A percentile compares a stretch with the other conserved stretches of the same genome.
Evolutionary conservation across 1,140 invertebrate species (phyloP).

Genomic region (Diachasma alloeum): DNA sequence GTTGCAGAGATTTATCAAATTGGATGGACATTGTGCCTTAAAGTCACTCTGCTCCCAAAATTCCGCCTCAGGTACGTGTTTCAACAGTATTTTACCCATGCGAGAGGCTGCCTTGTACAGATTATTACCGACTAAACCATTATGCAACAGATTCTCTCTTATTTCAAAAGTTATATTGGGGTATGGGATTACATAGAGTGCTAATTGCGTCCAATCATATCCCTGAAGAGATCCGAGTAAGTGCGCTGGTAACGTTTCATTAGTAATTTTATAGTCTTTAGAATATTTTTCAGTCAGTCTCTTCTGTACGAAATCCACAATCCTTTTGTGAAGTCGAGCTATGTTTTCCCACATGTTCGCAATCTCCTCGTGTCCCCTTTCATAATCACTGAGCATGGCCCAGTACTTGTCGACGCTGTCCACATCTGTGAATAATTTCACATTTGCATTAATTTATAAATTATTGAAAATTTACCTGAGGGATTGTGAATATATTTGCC

Average conservation of each 20-base stretch:
- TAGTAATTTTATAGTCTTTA: slow-evolving; percentile 40
- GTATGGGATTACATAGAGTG: slow-evolving; percentile 66
- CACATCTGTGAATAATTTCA: slow-evolving; percentile 1
- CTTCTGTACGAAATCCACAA: slow-evolving; percentile 65
- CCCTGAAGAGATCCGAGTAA: slow-evolving; percentile 67
- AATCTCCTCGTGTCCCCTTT: slow-evolving; percentile 63
- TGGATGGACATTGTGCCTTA: slow-evolving; percentile 62
- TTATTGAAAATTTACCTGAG: too few relatives aligned
- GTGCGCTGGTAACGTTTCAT: slow-evolving; percentile 64
- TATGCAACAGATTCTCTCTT: slow-evolving; percentile 67
- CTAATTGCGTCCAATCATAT: slow-evolving; percentile 70
- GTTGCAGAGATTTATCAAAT: slow-evolving; percentile 65
- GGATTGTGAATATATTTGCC: too few relatives aligned
- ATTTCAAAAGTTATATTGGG: slow-evolving; percentile 67
- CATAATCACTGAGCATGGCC: slow-evolving; percentile 68
- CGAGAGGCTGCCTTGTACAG: slow-evolving; percentile 64
- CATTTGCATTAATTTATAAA: too few relatives aligned
- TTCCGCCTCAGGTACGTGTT: slow-evolving; percentile 60
- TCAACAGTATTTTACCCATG: slow-evolving; percentile 60
- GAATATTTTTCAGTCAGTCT: slow-evolving; percentile 55
- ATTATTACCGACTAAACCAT: slow-evolving; percentile 65
- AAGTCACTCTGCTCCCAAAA: slow-evolving; percentile 68
- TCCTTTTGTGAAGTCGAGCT: slow-evolving; percentile 64
- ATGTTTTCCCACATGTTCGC: slow-evolving; percentile 66
- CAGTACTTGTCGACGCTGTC: slow-evolving; percentile 67